A percentile compares a stretch with the other conserved stretches of the same genome.
Conservation (phyloP, 2,113 vertebrate species). For the Plestiodon gilberti region DNA sequence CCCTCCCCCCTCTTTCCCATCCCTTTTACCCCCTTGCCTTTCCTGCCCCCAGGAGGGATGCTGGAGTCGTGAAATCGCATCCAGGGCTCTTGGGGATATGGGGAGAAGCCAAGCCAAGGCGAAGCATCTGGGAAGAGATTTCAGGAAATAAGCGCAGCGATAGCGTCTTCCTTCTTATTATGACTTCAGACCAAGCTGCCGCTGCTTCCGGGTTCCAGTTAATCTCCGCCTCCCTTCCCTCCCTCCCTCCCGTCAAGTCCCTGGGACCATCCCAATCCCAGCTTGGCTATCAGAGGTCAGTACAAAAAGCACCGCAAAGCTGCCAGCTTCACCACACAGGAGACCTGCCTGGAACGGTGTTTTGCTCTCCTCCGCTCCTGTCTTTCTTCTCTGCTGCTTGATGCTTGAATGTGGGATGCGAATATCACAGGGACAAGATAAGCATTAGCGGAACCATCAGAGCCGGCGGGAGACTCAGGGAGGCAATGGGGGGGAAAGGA, state of each 20-base stretch:
- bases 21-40: neutral
- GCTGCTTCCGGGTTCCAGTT: constrained; percentile 24
- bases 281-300: neutral
- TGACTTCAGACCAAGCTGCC: neutral
- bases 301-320: neutral
- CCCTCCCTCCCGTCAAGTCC: neutral
- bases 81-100: constrained; percentile 1
- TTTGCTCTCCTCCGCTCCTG: neutral
- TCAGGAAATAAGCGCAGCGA: neutral
- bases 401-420: constrained; percentile 2
- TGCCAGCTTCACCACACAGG: neutral
- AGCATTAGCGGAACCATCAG: neutral
- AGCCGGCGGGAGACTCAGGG: neutral
- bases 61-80: neutral
- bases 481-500: neutral
- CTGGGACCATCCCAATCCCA: neutral
- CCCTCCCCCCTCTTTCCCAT: too few relatives aligned
- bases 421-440: neutral
- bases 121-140: constrained; percentile 7
- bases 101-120: neutral
- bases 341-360: neutral
- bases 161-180: neutral
- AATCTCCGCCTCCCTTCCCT: neutral
- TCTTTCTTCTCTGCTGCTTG: neutral
- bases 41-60: neutral